Base-by-base conservation (phyloP, 2,797 vertebrate genomes). In the Anas bernieri region DNA sequence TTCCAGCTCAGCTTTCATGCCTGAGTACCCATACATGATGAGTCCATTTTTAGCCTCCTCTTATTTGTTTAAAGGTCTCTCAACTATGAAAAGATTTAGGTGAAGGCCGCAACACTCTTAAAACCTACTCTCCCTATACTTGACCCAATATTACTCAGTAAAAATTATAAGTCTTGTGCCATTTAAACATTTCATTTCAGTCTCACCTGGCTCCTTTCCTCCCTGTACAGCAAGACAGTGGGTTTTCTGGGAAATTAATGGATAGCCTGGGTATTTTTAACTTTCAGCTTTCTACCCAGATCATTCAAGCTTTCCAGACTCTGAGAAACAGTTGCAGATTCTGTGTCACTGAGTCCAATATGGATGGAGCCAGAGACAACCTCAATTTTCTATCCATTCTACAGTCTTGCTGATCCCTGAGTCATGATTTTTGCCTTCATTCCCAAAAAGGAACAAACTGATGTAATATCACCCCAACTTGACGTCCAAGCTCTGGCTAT, bases 221-320 rank as follows among this genome's bases (percentile, higher is more conserved):
- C 20, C 30, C 18, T 46, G 0, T 46, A 11, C 3, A 39, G 11
- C 17, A 83, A 7, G 33, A 33, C 25, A 74, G 50, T 17, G 59
- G 5, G 6, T 54, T 95, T 95, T 85, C 61, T 77, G 54, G 54
- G 68, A 93, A 88, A 78, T 78, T 87, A 72, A 85, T 85, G 45
- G 68, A 48, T 13, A 80, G 43, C 11, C 54, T 78, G 56, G 25
- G 15, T 90, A 81, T 90, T 89, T 93, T 91, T 82, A 72, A 45
- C 50, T 85, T 80, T 22, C 4, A 0, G 35, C n/a, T 86, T 83
- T 89, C 64, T 33, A 87, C 23, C 21, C 50, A 76, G 37, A 78
- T 77, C 50, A 80, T 83, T 63, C 23, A 92, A 52, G 62, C 46
- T 78, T 81, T 66, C 73, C 55, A 93, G 66, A 39, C 62, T 90